phyloP scores from a whole-genome alignment of 2,888 invertebrate species.

The Conchocele bisecta region DNA sequence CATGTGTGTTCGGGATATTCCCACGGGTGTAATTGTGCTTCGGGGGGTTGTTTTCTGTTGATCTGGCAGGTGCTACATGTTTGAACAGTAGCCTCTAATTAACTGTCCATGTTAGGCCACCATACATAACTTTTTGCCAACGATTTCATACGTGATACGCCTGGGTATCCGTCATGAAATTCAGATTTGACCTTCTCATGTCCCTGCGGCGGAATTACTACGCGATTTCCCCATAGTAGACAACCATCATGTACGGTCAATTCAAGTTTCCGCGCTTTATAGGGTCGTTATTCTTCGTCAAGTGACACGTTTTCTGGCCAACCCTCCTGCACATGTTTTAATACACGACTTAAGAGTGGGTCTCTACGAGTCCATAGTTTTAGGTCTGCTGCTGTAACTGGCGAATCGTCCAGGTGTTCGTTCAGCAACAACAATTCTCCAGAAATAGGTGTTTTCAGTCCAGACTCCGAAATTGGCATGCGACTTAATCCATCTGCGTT shows the following conservation, averaged over 20 bases:
- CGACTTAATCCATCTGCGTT: slow-evolving; percentile 31
- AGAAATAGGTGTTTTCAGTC: slow-evolving; percentile 12
- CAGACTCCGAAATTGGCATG: background rate
- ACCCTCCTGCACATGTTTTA: slow-evolving; percentile 2
- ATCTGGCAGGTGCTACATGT: background rate
- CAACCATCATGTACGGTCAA: background rate
- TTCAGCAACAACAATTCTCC: slow-evolving; percentile 17
- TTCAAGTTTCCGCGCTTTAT: slow-evolving; percentile 14
- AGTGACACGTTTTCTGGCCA: slow-evolving; percentile 4
- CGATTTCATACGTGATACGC: background rate
- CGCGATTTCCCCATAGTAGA: slow-evolving; percentile 25
- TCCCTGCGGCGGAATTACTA: slow-evolving; percentile 11
- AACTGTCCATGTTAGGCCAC: background rate
- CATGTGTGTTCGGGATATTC: slow-evolving; percentile 55
- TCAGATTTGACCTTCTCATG: background rate
- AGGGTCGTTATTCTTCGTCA: slow-evolving; percentile 2
- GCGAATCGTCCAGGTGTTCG: slow-evolving; percentile 12
- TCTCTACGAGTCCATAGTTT: slow-evolving; percentile 13
- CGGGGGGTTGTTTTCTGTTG: background rate
- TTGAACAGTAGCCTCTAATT: background rate
- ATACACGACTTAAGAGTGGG: background rate
- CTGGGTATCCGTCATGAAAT: background rate
- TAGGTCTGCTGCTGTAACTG: slow-evolving; percentile 12
- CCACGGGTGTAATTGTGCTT: background rate
- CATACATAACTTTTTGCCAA: background rate